Evolutionary conservation across 2,113 vertebrate species (phyloP), one percentile per base, ranked within the genome.

Genomic region (Chloroceryle aenea): DNA sequence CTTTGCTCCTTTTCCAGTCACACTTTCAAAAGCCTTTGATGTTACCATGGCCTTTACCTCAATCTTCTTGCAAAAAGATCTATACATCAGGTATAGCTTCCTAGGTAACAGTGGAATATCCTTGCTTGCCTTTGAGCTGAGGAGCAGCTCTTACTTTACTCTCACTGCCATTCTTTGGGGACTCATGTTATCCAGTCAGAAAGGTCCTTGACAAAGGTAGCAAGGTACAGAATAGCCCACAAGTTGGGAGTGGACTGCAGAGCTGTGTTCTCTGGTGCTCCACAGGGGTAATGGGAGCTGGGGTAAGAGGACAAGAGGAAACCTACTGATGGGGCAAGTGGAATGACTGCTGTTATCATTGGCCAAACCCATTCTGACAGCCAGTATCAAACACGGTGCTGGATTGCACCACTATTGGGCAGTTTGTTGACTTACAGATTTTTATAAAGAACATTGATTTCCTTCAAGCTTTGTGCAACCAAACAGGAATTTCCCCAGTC

Each of bases 141-240:
- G 25, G 9, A 52, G 3, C 30, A 84, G n/a, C n/a, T 43, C 36
- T 32, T 45, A 3, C 4, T 45, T 47, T 20, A 0, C 12, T 48
- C 7, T 45, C 53, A 19, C 27, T 36, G 12, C 12, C 3, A 2
- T 62, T 56, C 27, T 52, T 19, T 25, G 10, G 36, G 30, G 5
- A 79, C 1, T n/a, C 0, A 1, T 4, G 40, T 5, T 48, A 53
- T 23, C 34, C 34, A 45, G 27, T 29, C 10, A 67, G 7, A 30
- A 27, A 27, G 7, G 2, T 86, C 52, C 47, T 36, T 8, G 42
- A 53, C 16, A 67, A 36, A 55, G 17, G 36, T 1, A 11, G 21
- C 26, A 38, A 58, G n/a, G 36, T 0, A 0, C 29, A 38, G 62
- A 26, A 42, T 0, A 0, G 32, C 5, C 4, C 47, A 4, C 2